Percentiles rank a stretch among this genome's conserved stretches.
Evolutionary conservation across 1,140 invertebrate genomes (phyloP).

Genomic region (Nasonia longicornis): DNA sequence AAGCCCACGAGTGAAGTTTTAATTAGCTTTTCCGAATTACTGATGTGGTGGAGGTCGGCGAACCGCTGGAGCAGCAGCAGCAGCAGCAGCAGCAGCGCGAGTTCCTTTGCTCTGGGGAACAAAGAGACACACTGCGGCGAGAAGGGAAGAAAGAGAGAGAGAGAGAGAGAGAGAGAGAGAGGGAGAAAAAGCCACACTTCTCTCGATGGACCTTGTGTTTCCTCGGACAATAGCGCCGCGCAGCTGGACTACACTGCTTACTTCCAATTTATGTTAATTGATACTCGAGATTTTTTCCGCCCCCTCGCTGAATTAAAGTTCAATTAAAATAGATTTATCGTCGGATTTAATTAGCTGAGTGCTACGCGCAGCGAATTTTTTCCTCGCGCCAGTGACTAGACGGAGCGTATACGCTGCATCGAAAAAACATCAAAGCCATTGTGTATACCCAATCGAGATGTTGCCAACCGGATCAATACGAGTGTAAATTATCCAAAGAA

Average conservation of each 20-base stretch:
- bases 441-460: slow-evolving; percentile 66
- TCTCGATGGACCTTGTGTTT: slow-evolving; percentile 6
- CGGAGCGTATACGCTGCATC: slow-evolving; percentile 27
- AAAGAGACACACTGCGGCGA: slow-evolving; percentile 45
- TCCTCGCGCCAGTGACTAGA: background rate
- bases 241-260: slow-evolving; percentile 13
- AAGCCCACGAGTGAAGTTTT: slow-evolving; percentile 60
- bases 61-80: slow-evolving; percentile 37
- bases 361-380: background rate
- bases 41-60: slow-evolving; percentile 54
- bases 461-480: slow-evolving; percentile 69
- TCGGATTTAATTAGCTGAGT: background rate
- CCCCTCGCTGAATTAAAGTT: background rate
- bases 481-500: slow-evolving; percentile 71
- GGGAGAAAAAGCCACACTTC: background rate
- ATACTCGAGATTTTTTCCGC: background rate
- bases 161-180: background rate
- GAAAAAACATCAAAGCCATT: slow-evolving; percentile 60
- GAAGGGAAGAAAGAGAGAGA: background rate
- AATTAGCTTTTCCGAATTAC: slow-evolving; percentile 63
- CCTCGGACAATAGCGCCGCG: slow-evolving; percentile 50
- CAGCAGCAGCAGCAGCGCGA: slow-evolving; percentile 16
- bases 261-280: slow-evolving; percentile 23
- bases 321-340: background rate
- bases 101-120: slow-evolving; percentile 52